Evolutionary conservation across 2,888 invertebrate genomes (phyloP).

Genomic region (Meandrusa payeni): DNA sequence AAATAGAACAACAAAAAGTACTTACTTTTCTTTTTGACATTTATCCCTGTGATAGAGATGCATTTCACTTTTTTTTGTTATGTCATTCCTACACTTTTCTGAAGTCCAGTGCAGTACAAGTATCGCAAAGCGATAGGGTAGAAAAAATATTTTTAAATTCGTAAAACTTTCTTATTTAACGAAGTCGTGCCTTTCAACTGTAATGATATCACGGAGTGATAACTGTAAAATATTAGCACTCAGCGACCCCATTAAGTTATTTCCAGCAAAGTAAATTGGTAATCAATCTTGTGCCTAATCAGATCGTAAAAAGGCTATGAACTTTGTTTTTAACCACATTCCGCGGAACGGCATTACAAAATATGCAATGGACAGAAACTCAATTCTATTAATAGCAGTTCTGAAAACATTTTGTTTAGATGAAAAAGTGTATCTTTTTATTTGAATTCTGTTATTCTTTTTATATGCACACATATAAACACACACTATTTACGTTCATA

Average conservation of each 20-base stretch:
- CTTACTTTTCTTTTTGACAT: too few species aligned
- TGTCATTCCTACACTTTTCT: not conserved
- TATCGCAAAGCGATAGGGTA: slow-evolving; percentile 13
- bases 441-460: too few species aligned
- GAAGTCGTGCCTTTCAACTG: slow-evolving; percentile 24
- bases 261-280: slow-evolving; percentile 26
- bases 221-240: slow-evolving; percentile 26
- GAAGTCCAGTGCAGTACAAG: slow-evolving; percentile 2
- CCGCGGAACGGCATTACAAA: slow-evolving; percentile 2
- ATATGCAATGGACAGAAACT: not conserved
- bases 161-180: slow-evolving; percentile 20
- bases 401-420: too few species aligned
- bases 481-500: too few species aligned
- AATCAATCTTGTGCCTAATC: slow-evolving; percentile 25
- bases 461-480: too few species aligned
- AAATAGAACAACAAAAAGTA: too few species aligned
- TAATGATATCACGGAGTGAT: slow-evolving; percentile 25
- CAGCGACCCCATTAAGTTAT: slow-evolving; percentile 27
- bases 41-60: too few species aligned
- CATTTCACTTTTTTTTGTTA: not conserved
- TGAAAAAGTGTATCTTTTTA: too few species aligned
- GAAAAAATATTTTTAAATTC: slow-evolving; percentile 21
- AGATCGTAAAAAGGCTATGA: slow-evolving; percentile 21
- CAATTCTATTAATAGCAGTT: too few species aligned
- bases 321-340: slow-evolving; percentile 18